Percentiles rank a stretch among this genome's conserved stretches.
phyloP scores from a whole-genome alignment of 2,113 vertebrate species.

The Emydocephalus ijimae region DNA sequence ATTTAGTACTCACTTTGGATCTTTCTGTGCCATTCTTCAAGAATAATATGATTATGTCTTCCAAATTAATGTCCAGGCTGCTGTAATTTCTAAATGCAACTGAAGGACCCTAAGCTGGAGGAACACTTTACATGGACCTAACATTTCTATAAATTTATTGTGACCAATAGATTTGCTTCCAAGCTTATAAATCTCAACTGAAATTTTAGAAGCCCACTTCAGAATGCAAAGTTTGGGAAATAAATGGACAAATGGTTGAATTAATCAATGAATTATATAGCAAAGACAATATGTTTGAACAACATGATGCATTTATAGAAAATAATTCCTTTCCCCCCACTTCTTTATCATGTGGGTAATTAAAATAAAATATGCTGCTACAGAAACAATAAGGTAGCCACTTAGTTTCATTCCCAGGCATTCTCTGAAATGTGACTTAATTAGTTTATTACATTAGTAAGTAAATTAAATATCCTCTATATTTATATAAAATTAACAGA shows the following conservation, averaged over 20 bases:
- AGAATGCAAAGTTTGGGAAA: conserved; percentile 30
- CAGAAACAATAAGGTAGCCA: neutral
- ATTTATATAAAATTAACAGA: neutral
- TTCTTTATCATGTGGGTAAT: neutral
- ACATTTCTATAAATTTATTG: neutral
- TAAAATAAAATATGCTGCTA: neutral
- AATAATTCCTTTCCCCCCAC: neutral
- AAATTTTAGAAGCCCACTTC: conserved; percentile 40
- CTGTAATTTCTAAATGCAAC: neutral
- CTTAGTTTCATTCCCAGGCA: conserved; percentile 16
- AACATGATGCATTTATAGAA: neutral
- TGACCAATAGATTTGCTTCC: neutral
- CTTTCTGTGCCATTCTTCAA: neutral
- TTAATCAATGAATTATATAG: neutral
- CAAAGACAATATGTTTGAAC: conserved; percentile 43
- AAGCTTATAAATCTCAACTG: conserved; percentile 35
- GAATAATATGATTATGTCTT: neutral
- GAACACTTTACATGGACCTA: neutral
- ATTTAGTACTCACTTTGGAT: neutral
- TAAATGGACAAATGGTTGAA: conserved; percentile 45
- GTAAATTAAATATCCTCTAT: conserved; percentile 11
- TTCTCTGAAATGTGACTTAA: conserved; percentile 44
- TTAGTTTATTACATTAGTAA: conserved; percentile 48
- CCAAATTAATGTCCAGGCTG: neutral
- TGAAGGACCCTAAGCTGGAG: neutral